Evolutionary conservation across 2,888 invertebrate genomes (phyloP).

Genomic region (Diplazon laetatorius): DNA sequence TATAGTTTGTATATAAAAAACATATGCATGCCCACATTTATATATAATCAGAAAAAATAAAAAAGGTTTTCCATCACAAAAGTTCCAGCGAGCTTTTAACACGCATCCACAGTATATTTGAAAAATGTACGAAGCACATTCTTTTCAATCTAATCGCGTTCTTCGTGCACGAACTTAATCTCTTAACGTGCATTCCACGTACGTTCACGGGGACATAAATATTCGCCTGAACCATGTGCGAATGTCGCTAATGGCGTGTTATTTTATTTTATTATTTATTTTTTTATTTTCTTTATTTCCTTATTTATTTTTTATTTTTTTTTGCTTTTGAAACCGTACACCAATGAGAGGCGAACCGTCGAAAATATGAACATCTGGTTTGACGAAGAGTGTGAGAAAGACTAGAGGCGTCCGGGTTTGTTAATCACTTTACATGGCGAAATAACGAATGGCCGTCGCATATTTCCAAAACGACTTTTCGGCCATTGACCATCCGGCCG

Average conservation of each 20-base stretch:
- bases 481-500: slow-evolving; percentile 49
- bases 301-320: slow-evolving; percentile 40
- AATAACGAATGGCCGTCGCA: slow-evolving; percentile 58
- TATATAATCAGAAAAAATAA: too few relatives aligned
- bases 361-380: slow-evolving; percentile 66
- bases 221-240: slow-evolving; percentile 65
- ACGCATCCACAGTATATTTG: too few relatives aligned
- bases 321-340: slow-evolving; percentile 26
- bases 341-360: slow-evolving; percentile 60
- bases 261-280: slow-evolving; percentile 38
- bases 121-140: slow-evolving; percentile 22
- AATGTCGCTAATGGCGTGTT: slow-evolving; percentile 66
- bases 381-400: slow-evolving; percentile 65
- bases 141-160: slow-evolving; percentile 30
- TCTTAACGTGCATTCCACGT: slow-evolving; percentile 39
- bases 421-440: slow-evolving; percentile 42
- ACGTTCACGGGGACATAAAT: slow-evolving; percentile 58
- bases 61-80: too few relatives aligned
- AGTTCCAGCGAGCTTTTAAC: too few relatives aligned
- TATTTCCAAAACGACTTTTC: slow-evolving; percentile 37
- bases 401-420: slow-evolving; percentile 52
- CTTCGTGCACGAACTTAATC: slow-evolving; percentile 29
- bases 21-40: too few relatives aligned
- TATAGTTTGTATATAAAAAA: too few relatives aligned
- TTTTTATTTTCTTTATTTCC: slow-evolving; percentile 45